Evolutionary conservation across 2,888 invertebrate species (phyloP), one percentile per base, ranked within the genome.

Genomic region (Parnassius smintheus): DNA sequence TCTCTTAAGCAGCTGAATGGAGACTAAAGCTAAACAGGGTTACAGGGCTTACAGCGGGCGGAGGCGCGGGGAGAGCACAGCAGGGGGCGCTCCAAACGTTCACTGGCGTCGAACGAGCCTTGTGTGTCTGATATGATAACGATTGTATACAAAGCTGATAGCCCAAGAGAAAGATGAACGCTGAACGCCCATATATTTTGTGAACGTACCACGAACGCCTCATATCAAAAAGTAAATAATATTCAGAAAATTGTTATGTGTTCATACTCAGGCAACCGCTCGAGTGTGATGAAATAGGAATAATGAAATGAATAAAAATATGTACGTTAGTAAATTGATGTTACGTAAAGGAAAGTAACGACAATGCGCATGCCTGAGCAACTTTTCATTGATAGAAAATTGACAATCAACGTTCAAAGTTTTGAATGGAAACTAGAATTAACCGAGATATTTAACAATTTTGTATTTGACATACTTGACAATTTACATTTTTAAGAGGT

Each of bases 101-200:
- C 61, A 59, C 68, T 77, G 77, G 83, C 85, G 84, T 82, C 86
- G 83, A 85, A 86, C 72, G 73, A 73, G 72, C 83, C 81, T 81
- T 81, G 77, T 86, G 82, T 82, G 82, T 78, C 76, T 81, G 78
- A 74, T 75, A 88, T 89, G 91, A 91, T 91, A 90, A 90, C 87
- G 75, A 85, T 84, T 80, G 84, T 87, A 85, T 80, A 89, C 86
- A 85, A 85, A 81, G 77, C 74, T 72, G 72, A 78, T 80, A 81
- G 72, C 75, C 70, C 63, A 69, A 65, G 66, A 69, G 66, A 73
- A 72, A 75, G 75, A 78, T 75, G 73, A 75, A 74, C 69, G 74
- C 78, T 75, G 73, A 75, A 74, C 69, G 74, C 78, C 75, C 72
- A 70, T 68, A 71, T 56, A 66, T 63, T 22, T 63, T 35, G 51